Percentiles rank a stretch among this genome's conserved stretches.
These are phyloP conservation scores for Lagria hirta DNA, from an alignment of 2,888 invertebrate genomes.

Conservation along the genomic window DNA sequence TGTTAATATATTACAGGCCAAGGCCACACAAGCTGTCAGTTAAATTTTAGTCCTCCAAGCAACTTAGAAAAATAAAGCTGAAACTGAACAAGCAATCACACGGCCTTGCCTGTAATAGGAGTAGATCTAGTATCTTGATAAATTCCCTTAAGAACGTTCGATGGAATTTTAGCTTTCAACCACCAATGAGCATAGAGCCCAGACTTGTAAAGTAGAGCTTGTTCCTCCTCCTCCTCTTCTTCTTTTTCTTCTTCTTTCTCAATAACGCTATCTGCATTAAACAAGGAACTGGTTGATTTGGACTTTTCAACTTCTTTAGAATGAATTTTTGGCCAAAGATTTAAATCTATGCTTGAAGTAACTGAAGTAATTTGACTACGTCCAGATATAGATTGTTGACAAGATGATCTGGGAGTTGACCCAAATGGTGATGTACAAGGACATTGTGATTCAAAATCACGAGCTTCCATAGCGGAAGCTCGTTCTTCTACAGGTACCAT, in stretches of 20 bases:
- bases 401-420: constrained; percentile 70
- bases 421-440: constrained; percentile 73
- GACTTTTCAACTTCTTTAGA: constrained; percentile 32
- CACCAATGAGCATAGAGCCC: constrained; percentile 92
- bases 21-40: constrained; percentile 38
- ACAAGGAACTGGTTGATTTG: constrained; percentile 42
- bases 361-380: constrained; percentile 58
- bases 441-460: constrained; percentile 69
- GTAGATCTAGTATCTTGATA: constrained; percentile 47
- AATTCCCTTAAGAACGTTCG: constrained; percentile 58
- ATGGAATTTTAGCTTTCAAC: constrained; percentile 83
- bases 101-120: constrained; percentile 55
- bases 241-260: constrained; percentile 16
- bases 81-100: constrained; percentile 33
- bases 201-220: constrained; percentile 66
- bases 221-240: constrained; percentile 32
- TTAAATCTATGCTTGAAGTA: constrained; percentile 55
- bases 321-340: constrained; percentile 54
- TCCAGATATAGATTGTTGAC: constrained; percentile 61
- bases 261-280: no score
- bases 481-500: constrained; percentile 32
- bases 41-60: constrained; percentile 29
- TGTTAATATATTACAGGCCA: constrained; percentile 36
- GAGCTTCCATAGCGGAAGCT: constrained; percentile 59
- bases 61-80: constrained; percentile 24